Evolutionary conservation across 2,797 vertebrate species (phyloP), one percentile per base, ranked within the genome.

Genomic region (Knipowitschia caucasica): DNA sequence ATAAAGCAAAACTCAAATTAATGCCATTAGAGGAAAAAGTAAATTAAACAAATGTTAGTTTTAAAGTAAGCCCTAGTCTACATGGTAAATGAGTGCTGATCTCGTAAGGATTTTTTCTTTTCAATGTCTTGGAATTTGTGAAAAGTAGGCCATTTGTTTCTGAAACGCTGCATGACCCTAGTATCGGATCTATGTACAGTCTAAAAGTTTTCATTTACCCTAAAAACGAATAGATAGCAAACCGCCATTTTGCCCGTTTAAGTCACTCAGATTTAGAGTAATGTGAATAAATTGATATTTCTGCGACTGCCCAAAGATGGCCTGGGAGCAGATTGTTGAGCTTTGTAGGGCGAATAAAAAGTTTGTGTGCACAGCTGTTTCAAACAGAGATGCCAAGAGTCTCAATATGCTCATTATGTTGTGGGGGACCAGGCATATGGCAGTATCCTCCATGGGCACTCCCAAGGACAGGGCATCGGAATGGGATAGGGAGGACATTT

Each of bases 371-470:
- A 66, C 85, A 88, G 84, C 85, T 89, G 85, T 81, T 86, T 78
- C 83, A 83, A 75, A 78, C 46, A 50, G 59, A 42, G 35, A 62
- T 82, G 82, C 86, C 86, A 86, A 75, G 69, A 84, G 53, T 80
- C 73, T 69, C 75, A 82, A 85, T 82, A 80, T 73, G 71, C 73
- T 85, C 82, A 81, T 86, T 82, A 88, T 77, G 76, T 72, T 49
- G 66, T 64, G 67, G 77, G 72, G 65, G 69, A 70, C 53, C 75
- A 81, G 84, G 85, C 88, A 88, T 89, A 88, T 90, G 89, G 86
- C 77, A 72, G 77, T 80, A 84, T 85, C 86, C 84, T 83, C 84
- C 71, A 69, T 64, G 81, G 85, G 78, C 69, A 59, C 59, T 73
- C 71, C 83, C 82, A 89, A 89, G 86, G 84, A 87, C 86, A 79